Conservation (phyloP, 2,888 invertebrate species). For the Eupelmus urozonus region DNA sequence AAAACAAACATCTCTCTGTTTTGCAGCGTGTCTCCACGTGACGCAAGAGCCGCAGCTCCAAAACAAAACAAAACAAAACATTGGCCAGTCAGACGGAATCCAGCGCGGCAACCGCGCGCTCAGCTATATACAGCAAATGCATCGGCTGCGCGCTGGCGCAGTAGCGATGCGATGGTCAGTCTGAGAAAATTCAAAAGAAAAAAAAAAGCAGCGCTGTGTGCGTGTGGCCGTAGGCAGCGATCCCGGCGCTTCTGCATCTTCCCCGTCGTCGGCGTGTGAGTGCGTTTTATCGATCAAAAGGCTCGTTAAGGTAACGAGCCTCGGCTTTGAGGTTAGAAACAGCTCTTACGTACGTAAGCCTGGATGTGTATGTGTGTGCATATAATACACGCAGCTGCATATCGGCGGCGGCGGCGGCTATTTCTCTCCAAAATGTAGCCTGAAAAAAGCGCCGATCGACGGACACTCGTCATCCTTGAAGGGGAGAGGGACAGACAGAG, state of each 20-base stretch:
- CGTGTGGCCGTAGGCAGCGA: not conserved
- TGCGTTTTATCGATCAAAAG: conserved; percentile 50
- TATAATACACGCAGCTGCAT: not conserved
- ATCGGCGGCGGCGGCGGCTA: not conserved
- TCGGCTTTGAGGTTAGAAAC: conserved; percentile 50
- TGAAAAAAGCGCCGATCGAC: not conserved
- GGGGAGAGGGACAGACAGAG: too few relatives aligned
- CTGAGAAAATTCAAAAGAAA: conserved; percentile 17
- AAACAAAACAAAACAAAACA: too few relatives aligned
- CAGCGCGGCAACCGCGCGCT: conserved; percentile 44
- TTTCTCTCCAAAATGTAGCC: conserved; percentile 49
- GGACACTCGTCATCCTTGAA: conserved; percentile 33
- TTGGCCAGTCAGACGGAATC: too few relatives aligned
- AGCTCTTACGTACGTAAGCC: not conserved
- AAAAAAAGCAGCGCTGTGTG: conserved; percentile 3
- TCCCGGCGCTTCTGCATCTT: not conserved
- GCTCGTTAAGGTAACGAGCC: conserved; percentile 32
- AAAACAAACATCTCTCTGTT: too few relatives aligned
- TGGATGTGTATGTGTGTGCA: not conserved
- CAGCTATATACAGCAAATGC: too few relatives aligned
- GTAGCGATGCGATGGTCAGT: conserved; percentile 1
- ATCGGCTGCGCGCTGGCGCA: conserved; percentile 32
- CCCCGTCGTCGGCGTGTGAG: conserved; percentile 5
- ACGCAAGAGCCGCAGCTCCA: too few relatives aligned
- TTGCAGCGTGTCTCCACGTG: too few relatives aligned